Evolutionary conservation across 2,888 invertebrate species (phyloP).

Genomic region (Athalia circularis): DNA sequence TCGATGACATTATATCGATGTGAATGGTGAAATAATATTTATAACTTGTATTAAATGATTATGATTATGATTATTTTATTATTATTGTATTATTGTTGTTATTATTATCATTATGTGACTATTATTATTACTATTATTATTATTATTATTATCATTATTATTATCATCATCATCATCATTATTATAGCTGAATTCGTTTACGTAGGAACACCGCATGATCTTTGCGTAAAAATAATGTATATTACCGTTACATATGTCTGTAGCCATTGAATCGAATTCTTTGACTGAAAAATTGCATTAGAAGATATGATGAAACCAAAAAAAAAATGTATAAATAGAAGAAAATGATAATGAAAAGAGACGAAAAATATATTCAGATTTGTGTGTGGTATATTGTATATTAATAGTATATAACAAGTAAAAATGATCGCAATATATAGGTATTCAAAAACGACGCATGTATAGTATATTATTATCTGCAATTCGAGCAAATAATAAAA

Average conservation of each 20-base stretch:
- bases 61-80: not conserved
- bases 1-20: slow-evolving; percentile 31
- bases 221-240: slow-evolving; percentile 23
- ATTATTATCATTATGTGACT: not conserved
- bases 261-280: not conserved
- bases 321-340: not conserved
- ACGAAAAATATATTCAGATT: not conserved
- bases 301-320: not conserved
- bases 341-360: not conserved
- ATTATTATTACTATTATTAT: not conserved
- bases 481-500: not conserved
- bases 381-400: too few relatives aligned
- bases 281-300: not conserved
- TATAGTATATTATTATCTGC: slow-evolving; percentile 10
- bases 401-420: not conserved
- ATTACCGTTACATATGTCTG: too few relatives aligned
- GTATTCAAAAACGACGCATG: slow-evolving; percentile 1
- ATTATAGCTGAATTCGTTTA: slow-evolving; percentile 29
- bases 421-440: slow-evolving; percentile 1
- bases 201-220: slow-evolving; percentile 37
- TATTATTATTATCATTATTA: not conserved
- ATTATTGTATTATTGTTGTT: not conserved
- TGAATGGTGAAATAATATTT: slow-evolving; percentile 30
- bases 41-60: slow-evolving; percentile 17
- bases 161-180: not conserved